phyloP scores from a whole-genome alignment of 1,140 invertebrate genomes.

The Monomorium pharaonis region DNA sequence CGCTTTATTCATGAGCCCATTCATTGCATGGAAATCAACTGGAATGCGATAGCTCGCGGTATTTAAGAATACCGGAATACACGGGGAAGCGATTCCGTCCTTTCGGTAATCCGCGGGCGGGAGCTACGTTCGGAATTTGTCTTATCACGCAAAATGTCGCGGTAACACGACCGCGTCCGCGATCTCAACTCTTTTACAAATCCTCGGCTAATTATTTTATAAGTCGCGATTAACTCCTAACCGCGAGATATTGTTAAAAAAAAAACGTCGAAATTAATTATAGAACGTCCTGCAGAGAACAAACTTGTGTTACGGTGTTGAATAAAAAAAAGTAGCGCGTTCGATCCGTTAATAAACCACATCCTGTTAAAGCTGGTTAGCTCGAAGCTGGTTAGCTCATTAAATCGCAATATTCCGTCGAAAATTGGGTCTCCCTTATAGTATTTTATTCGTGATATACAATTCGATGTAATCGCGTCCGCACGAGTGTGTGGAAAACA shows the following conservation, averaged over 20 bases:
- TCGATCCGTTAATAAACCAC: not conserved
- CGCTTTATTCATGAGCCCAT: constrained; percentile 67
- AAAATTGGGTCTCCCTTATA: constrained; percentile 33
- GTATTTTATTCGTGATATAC: constrained; percentile 39
- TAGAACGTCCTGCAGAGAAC: not conserved
- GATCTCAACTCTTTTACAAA: not conserved
- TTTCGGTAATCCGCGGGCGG: constrained; percentile 41
- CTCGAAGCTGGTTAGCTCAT: constrained; percentile 34
- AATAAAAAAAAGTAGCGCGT: not conserved
- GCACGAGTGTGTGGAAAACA: constrained; percentile 5
- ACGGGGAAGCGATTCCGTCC: constrained; percentile 1
- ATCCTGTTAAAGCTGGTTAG: not conserved
- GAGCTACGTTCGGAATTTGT: not conserved
- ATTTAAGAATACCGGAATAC: constrained; percentile 53
- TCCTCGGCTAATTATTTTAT: not conserved
- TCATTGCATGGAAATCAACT: constrained; percentile 68
- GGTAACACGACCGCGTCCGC: not conserved
- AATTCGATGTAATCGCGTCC: constrained; percentile 34
- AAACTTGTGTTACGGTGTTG: not conserved
- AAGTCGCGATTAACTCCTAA: not conserved
- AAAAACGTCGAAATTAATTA: not conserved
- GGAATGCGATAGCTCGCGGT: constrained; percentile 55
- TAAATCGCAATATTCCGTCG: constrained; percentile 41
- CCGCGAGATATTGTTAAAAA: not conserved
- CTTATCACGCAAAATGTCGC: not conserved